These are phyloP conservation scores for Protonemura montana DNA, from an alignment of 2,888 invertebrate species.

Conservation along the genomic window DNA sequence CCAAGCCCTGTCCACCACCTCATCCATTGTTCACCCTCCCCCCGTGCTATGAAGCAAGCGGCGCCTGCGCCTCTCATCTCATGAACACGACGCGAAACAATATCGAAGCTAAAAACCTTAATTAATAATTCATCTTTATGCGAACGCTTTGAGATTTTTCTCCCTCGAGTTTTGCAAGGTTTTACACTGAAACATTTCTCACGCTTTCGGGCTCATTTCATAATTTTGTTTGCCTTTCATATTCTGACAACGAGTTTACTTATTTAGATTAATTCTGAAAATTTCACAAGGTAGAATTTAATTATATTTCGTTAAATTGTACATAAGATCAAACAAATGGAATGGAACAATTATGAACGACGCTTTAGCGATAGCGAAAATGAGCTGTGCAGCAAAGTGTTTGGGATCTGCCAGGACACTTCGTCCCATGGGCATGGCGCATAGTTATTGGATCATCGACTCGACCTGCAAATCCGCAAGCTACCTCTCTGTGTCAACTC, in stretches of 20 bases:
- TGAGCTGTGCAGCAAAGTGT: neutral
- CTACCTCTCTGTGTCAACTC: neutral
- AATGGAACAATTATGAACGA: neutral
- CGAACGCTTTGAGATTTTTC: neutral
- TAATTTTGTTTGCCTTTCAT: slow-evolving; percentile 12
- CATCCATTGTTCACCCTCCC: neutral
- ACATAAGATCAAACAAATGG: slow-evolving; percentile 7
- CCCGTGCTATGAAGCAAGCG: too few species aligned
- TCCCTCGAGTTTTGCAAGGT: neutral
- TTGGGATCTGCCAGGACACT: neutral
- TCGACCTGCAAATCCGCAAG: neutral
- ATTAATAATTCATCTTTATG: slow-evolving; percentile 12
- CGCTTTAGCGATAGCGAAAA: neutral
- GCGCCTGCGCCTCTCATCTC: too few species aligned
- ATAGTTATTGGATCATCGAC: neutral
- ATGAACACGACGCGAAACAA: neutral
- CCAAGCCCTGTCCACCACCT: too few species aligned
- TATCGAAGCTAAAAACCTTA: neutral
- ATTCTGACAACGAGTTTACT: slow-evolving; percentile 7
- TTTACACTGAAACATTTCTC: neutral
- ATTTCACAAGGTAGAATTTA: slow-evolving; percentile 4
- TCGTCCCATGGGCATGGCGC: neutral
- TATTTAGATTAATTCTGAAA: neutral
- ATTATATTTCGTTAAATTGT: neutral
- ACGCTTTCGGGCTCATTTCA: neutral